phyloP scores from a whole-genome alignment of 1,140 invertebrate genomes.

The Brevipalpus yothersi region DNA sequence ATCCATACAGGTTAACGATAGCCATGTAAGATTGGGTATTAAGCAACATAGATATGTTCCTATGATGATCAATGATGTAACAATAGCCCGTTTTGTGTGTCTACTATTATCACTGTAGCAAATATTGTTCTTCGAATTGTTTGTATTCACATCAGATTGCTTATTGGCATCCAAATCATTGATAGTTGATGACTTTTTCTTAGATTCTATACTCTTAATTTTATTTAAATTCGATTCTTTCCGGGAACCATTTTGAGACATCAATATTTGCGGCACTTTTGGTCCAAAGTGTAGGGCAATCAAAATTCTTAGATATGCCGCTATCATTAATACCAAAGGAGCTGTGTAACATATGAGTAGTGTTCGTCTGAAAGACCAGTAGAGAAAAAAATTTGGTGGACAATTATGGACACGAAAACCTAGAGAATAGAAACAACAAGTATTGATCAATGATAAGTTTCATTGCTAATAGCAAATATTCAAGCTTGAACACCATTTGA shows the following conservation, averaged over 20 bases:
- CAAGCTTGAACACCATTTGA: too few relatives aligned
- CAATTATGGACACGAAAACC: not conserved
- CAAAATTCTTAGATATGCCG: slow-evolving; percentile 33
- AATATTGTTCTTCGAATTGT: not conserved
- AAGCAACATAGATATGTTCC: slow-evolving; percentile 37
- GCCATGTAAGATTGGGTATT: slow-evolving; percentile 31
- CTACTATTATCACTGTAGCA: not conserved
- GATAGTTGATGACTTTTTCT: too few relatives aligned
- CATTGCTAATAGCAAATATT: not conserved
- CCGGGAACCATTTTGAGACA: too few relatives aligned
- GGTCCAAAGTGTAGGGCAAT: slow-evolving; percentile 28
- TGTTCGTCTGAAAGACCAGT: not conserved
- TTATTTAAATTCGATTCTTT: not conserved
- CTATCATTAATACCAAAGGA: not conserved
- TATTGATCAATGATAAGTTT: not conserved
- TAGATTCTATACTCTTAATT: too few relatives aligned
- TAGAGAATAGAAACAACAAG: not conserved
- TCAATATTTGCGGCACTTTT: slow-evolving; percentile 9
- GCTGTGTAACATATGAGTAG: not conserved
- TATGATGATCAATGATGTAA: slow-evolving; percentile 39
- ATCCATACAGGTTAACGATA: slow-evolving; percentile 27
- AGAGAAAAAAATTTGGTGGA: not conserved
- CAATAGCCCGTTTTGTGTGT: slow-evolving; percentile 30
- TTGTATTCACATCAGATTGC: too few relatives aligned
- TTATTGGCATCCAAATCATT: too few relatives aligned